Percentiles rank a stretch among this genome's conserved stretches.
Conservation (phyloP, 2,888 invertebrate species). For the Oscheius sp. region DNA sequence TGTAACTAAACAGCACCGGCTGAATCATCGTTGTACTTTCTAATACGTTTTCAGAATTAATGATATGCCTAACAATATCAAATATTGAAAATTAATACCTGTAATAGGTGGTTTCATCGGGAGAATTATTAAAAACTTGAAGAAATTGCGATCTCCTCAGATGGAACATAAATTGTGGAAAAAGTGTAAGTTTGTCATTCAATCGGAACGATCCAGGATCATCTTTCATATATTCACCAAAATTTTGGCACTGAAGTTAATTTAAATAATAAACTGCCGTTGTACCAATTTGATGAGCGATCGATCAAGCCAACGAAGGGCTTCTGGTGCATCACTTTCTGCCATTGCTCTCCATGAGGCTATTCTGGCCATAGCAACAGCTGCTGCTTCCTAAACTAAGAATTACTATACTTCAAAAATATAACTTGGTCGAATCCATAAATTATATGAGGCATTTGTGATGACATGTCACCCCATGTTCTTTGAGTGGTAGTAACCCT, state of each 20-base stretch:
- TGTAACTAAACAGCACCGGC: constrained; percentile 95
- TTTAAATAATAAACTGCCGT: too few relatives aligned
- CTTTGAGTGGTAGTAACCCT: constrained; percentile 96
- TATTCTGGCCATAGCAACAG: constrained; percentile 94
- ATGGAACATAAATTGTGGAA: constrained; percentile 99
- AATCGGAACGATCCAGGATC: constrained; percentile 94
- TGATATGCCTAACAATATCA: constrained; percentile 82
- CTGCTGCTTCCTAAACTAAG: constrained; percentile 97
- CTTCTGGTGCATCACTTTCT: constrained; percentile 89
- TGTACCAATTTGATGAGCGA: constrained; percentile 88
- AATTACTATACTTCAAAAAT: constrained; percentile 85
- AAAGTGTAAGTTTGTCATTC: constrained; percentile 94
- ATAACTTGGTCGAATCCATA: constrained; percentile 74
- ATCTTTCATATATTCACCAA: constrained; percentile 97
- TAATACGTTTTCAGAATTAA: constrained; percentile 94
- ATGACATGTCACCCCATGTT: constrained; percentile 93
- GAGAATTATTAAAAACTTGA: constrained; percentile 96
- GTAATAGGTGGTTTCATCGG: constrained; percentile 92
- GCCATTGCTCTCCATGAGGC: constrained; percentile 85
- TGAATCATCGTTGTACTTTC: constrained; percentile 99
- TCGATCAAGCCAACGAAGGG: constrained; percentile 96
- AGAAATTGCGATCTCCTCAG: constrained; percentile 95
- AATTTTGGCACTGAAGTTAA: constrained; percentile 85
- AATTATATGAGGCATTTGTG: constrained; percentile 73
- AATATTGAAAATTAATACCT: constrained; percentile 70